phyloP scores from a whole-genome alignment of 2,888 invertebrate species.

The Cephus nigrinus region DNA sequence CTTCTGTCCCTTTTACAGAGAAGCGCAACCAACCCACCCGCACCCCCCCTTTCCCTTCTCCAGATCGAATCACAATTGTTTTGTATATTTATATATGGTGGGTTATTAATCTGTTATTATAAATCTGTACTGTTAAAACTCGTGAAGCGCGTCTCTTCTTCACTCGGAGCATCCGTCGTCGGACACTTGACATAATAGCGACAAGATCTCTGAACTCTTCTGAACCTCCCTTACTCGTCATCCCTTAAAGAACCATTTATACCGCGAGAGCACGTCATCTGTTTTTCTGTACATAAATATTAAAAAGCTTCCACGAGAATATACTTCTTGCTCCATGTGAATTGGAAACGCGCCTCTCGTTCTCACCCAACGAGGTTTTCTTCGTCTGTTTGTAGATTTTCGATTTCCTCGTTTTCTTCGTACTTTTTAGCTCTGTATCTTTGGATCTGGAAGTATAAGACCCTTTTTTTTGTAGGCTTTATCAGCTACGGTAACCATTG shows the following conservation, averaged over 20 bases:
- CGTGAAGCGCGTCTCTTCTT: neutral
- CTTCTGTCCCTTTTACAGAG: neutral
- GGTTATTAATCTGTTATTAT: constrained; percentile 25
- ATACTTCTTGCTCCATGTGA: neutral
- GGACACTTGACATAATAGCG: neutral
- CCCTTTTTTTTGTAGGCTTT: neutral
- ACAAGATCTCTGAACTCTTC: neutral
- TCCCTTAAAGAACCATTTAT: neutral
- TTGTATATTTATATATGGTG: constrained; percentile 38
- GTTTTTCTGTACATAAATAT: neutral
- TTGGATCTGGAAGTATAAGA: neutral
- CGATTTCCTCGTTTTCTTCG: neutral
- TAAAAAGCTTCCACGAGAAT: neutral
- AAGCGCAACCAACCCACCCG: neutral
- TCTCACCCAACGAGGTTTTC: neutral
- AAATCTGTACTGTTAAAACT: neutral
- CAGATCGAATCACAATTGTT: constrained; percentile 28
- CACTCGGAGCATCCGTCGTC: neutral
- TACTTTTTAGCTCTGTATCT: neutral
- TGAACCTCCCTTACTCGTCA: neutral
- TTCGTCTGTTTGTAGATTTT: neutral
- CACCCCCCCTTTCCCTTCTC: too few species aligned
- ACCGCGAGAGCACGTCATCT: neutral
- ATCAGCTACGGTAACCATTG: neutral
- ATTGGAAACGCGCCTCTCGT: neutral